Percentiles rank a stretch among this genome's conserved stretches.
phyloP scores from a whole-genome alignment of 2,888 invertebrate genomes.

The Dinocampus coccinellae region DNA sequence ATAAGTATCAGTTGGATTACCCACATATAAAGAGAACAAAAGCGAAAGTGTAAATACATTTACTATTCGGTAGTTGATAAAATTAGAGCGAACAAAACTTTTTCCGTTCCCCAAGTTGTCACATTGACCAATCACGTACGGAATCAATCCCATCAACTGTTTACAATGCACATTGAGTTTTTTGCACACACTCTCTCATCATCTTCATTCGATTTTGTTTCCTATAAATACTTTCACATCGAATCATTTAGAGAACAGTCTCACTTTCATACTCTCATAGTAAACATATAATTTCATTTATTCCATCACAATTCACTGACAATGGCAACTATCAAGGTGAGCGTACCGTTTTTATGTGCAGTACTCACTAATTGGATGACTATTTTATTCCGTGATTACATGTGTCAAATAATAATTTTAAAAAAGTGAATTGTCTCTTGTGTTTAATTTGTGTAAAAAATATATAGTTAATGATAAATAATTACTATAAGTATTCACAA shows the following conservation, averaged over 20 bases:
- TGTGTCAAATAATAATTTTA: background rate
- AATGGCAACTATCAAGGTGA: constrained; percentile 49
- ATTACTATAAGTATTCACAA: no score
- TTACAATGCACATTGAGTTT: constrained; percentile 55
- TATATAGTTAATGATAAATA: background rate
- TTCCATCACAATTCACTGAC: constrained; percentile 28
- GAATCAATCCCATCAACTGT: constrained; percentile 38
- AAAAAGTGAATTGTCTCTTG: background rate
- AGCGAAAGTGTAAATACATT: constrained; percentile 31
- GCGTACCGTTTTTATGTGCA: constrained; percentile 16
- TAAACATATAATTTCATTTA: background rate
- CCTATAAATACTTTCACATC: constrained; percentile 61
- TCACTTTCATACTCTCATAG: constrained; percentile 37
- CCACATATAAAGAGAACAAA: constrained; percentile 7
- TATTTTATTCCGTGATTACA: background rate
- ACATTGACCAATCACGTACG: constrained; percentile 51
- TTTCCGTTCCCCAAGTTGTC: constrained; percentile 41
- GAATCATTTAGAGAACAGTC: constrained; percentile 56
- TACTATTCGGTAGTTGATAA: constrained; percentile 12
- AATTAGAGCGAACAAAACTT: constrained; percentile 55
- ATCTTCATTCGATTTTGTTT: constrained; percentile 40
- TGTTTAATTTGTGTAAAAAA: background rate
- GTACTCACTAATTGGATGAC: background rate
- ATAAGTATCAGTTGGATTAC: background rate
- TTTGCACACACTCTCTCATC: constrained; percentile 28